Evolutionary conservation across 2,888 invertebrate genomes (phyloP).

Genomic region (Thereva nobilitata): DNA sequence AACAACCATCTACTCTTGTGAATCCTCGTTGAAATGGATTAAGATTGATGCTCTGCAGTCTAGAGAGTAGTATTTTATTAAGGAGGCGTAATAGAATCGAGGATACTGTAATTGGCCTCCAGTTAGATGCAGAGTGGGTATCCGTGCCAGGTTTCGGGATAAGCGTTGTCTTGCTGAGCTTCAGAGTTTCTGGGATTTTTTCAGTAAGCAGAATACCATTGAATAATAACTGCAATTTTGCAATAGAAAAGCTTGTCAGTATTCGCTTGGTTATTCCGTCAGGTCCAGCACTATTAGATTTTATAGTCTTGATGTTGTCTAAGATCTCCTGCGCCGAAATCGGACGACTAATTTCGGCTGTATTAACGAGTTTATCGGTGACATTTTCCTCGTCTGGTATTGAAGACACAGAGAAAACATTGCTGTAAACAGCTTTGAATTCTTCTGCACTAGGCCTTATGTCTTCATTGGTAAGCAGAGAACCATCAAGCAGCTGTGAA

Average conservation of each 20-base stretch:
- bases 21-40: constrained; percentile 41
- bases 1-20: constrained; percentile 7
- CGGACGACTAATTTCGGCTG: background rate
- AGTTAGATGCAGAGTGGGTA: constrained; percentile 33
- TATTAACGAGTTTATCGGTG: no score
- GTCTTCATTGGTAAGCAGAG: background rate
- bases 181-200: background rate
- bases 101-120: constrained; percentile 44
- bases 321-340: background rate
- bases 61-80: constrained; percentile 4
- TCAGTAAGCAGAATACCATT: background rate
- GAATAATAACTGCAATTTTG: background rate
- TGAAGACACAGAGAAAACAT: no score
- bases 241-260: background rate
- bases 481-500: background rate
- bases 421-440: no score
- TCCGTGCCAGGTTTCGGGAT: constrained; percentile 23
- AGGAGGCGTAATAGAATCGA: background rate
- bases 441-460: background rate
- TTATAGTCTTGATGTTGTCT: background rate
- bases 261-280: background rate
- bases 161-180: background rate
- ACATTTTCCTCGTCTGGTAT: no score
- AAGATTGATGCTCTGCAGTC: constrained; percentile 22
- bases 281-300: background rate